These are phyloP conservation scores for Sarcophaga variegata DNA, from an alignment of 2,888 invertebrate genomes.

Conservation along the genomic window DNA sequence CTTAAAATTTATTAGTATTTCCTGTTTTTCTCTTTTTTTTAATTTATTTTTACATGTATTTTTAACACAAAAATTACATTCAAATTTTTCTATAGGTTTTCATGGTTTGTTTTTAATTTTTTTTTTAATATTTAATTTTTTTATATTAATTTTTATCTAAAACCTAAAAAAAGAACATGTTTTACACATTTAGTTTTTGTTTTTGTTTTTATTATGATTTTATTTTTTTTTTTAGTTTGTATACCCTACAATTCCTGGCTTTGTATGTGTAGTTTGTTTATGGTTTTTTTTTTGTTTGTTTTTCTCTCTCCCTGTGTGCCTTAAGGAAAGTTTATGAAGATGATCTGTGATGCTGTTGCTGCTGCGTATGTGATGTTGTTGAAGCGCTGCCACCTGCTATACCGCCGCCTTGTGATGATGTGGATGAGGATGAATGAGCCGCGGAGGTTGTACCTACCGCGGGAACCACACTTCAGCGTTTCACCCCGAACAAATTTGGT, in stretches of 20 bases:
- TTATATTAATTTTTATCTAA: constrained; percentile 34
- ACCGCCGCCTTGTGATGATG: constrained; percentile 44
- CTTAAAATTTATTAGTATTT: constrained; percentile 15
- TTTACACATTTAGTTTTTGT: constrained; percentile 63
- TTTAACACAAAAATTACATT: constrained; percentile 61
- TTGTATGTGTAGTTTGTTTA: not conserved
- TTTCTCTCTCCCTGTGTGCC: not conserved
- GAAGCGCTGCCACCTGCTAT: constrained; percentile 12
- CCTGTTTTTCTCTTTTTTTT: not conserved
- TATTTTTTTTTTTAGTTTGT: constrained; percentile 32
- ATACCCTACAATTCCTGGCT: constrained; percentile 68
- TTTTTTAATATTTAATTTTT: constrained; percentile 5
- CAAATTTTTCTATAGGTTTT: constrained; percentile 23
- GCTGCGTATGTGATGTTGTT: constrained; percentile 19
- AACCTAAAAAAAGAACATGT: constrained; percentile 60
- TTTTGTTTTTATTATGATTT: constrained; percentile 10
- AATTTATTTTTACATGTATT: constrained; percentile 36
- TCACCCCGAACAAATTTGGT: constrained; percentile 82
- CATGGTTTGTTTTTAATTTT: not conserved
- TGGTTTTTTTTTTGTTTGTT: not conserved
- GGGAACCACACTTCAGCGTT: constrained; percentile 79
- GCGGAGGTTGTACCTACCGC: constrained; percentile 64
- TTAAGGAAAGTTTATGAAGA: constrained; percentile 48
- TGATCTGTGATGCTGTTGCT: constrained; percentile 60
- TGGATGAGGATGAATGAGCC: constrained; percentile 48